Base-by-base conservation (phyloP, 2,888 invertebrate genomes). In the Noctua comes region DNA sequence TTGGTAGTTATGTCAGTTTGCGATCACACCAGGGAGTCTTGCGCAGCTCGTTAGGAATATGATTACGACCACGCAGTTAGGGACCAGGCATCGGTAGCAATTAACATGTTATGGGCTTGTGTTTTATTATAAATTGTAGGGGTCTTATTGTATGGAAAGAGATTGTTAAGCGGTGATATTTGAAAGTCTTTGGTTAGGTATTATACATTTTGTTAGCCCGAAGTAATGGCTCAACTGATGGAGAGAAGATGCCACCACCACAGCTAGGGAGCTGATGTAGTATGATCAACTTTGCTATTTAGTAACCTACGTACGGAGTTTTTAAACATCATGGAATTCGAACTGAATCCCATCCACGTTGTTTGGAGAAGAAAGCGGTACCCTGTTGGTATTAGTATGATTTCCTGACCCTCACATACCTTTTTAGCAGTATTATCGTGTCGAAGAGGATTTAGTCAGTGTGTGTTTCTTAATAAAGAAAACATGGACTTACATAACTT, bases 1-100 rank as follows among this genome's bases (percentile, higher is more conserved):
- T 71, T 80, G 31, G 72, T 73, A 46, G 18, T 59, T 31, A 21
- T 76, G 79, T 79, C 69, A 77, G 79, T 68, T 54, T 54, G 80
- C 68, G 66, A 65, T 73, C 82, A 21, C 85, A 51, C 81, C 84
- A 72, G 90, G 84, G 82, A 77, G 83, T 80, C 80, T 66, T 73
- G 82, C 69, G 72, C 73, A 77, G 82, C 88, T 88, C 85, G 88
- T 86, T 87, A 86, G 75, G 84, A 85, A 83, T 86, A 84, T 86
- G 74, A 86, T 89, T 86, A 86, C 84, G 78, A 71, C 54, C 81
- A 73, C 80, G 81, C 85, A 81, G 84, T 84, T 48, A 72, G 83
- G 80, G 81, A 70, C 69, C 65, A 43, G 73, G 84, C 87, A 77
- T 87, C 88, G 86, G 89, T 88, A 89, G 89, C 89, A 87, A 89